Percentiles rank a stretch among this genome's conserved stretches.
These are phyloP conservation scores for Holothuria glaberrima DNA, from an alignment of 35 echinoderm and acorn worm species.

Conservation along the genomic window DNA sequence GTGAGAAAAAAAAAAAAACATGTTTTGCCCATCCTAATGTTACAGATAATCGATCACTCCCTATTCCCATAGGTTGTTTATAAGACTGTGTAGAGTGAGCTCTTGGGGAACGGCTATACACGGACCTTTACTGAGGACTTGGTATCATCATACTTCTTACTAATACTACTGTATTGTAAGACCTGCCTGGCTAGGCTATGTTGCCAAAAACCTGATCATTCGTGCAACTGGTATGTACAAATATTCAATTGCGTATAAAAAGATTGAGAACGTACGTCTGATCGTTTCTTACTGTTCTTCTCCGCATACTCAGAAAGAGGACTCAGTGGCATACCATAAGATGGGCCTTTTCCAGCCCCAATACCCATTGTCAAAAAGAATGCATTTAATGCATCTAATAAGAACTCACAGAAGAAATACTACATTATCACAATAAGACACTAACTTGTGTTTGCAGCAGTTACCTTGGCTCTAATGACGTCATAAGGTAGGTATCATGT, in stretches of 20 bases:
- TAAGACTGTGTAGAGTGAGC: too few species aligned
- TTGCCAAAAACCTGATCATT: too few species aligned
- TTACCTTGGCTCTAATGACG: conserved; percentile 80
- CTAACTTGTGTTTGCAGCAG: conserved; percentile 11
- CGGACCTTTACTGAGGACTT: too few species aligned
- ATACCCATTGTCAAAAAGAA: conserved; percentile 69
- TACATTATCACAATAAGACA: not conserved
- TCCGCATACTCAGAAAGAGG: conserved; percentile 80
- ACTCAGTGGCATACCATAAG: conserved; percentile 87
- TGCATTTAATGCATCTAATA: not conserved
- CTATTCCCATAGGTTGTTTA: too few species aligned
- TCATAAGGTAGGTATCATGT: conserved; percentile 2
- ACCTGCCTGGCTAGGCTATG: too few species aligned
- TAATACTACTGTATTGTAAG: too few species aligned
- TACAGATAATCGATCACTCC: too few species aligned
- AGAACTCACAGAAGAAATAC: not conserved
- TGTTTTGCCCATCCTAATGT: too few species aligned
- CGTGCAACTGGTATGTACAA: too few species aligned
- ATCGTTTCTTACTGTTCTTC: conserved; percentile 79
- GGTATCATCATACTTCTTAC: too few species aligned
- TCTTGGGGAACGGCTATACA: too few species aligned
- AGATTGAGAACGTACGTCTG: conserved; percentile 36
- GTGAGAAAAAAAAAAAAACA: too few species aligned
- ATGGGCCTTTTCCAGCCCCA: conserved; percentile 83
- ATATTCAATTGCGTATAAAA: not conserved